Percentiles rank a stretch among this genome's conserved stretches.
Conservation (phyloP, 2,888 invertebrate genomes). For the Drosophila setosimentum region DNA sequence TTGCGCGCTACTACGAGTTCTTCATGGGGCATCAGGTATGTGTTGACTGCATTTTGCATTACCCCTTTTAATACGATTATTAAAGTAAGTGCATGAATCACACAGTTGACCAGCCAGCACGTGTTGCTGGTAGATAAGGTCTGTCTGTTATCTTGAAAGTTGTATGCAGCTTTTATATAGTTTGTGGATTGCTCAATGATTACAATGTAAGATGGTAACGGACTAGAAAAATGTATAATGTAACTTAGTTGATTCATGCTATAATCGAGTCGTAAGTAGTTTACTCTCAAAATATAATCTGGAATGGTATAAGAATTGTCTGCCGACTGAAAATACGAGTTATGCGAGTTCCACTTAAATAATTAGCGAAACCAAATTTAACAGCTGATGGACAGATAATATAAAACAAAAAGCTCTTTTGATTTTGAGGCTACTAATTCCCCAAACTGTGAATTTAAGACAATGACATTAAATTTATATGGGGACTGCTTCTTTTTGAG, state of each 20-base stretch:
- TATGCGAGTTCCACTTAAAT: neutral
- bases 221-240: too few species aligned
- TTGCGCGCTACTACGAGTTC: conserved; percentile 91
- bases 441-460: neutral
- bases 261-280: neutral
- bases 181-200: too few species aligned
- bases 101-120: neutral
- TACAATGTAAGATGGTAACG: too few species aligned
- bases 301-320: neutral
- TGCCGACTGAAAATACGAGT: neutral
- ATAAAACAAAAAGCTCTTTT: too few species aligned
- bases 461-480: too few species aligned
- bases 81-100: neutral
- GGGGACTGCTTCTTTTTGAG: too few species aligned
- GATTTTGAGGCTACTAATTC: neutral
- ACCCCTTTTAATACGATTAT: neutral
- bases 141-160: too few species aligned
- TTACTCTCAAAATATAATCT: neutral
- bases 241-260: neutral
- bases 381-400: too few species aligned
- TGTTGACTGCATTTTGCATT: neutral
- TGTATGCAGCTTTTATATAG: too few species aligned
- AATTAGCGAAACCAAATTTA: neutral
- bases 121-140: neutral
- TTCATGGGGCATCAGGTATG: conserved; percentile 83